Conservation (phyloP, 2,113 vertebrate genomes). For the Melospiza georgiana region DNA sequence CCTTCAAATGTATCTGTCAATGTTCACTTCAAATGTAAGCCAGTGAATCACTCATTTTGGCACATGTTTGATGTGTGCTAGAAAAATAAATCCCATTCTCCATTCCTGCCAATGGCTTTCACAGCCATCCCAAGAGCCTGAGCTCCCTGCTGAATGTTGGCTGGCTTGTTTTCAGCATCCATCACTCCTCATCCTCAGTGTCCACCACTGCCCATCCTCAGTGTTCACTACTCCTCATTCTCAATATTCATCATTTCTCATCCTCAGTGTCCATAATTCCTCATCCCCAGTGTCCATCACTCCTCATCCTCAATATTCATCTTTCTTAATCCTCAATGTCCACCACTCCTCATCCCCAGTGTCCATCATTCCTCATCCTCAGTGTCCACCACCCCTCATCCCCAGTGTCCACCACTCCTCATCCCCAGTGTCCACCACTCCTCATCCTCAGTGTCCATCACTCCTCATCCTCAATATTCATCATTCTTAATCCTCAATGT, state of each 20-base stretch:
- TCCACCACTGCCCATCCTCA: too few relatives aligned
- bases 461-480: too few relatives aligned
- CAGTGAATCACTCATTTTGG: background rate
- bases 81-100: slow-evolving; percentile 1
- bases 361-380: background rate
- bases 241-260: too few relatives aligned
- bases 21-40: background rate
- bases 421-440: too few relatives aligned
- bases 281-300: background rate
- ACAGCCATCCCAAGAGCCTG: background rate
- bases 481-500: too few relatives aligned
- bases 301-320: too few relatives aligned
- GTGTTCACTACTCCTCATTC: too few relatives aligned
- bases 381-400: too few relatives aligned
- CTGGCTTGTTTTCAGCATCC: background rate
- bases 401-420: too few relatives aligned
- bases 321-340: background rate
- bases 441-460: too few relatives aligned
- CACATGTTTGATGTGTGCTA: background rate
- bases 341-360: background rate
- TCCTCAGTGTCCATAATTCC: background rate
- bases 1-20: background rate
- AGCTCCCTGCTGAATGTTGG: background rate
- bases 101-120: background rate
- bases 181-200: background rate